Conservation (phyloP, 2,888 invertebrate genomes). For the Sicus ferrugineus region DNA sequence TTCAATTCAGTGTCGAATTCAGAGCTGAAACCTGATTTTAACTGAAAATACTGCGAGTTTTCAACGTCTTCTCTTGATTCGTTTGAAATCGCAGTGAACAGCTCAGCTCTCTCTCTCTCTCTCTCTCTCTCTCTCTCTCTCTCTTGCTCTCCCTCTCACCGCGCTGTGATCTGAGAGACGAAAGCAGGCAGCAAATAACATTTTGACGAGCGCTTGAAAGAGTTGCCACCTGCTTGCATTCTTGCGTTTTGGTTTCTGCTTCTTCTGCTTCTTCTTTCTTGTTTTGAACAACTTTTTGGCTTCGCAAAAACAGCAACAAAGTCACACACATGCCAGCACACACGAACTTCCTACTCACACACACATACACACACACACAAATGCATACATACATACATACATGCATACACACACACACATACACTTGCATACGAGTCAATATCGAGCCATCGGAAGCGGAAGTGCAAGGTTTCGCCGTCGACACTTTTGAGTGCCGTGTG, state of each 20-base stretch:
- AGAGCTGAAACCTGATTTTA: too few relatives aligned
- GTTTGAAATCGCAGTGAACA: too few relatives aligned
- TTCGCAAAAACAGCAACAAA: slow-evolving; percentile 17
- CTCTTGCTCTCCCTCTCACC: too few relatives aligned
- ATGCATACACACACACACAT: slow-evolving; percentile 9
- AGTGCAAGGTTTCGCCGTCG: slow-evolving; percentile 27
- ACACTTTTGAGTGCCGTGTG: slow-evolving; percentile 21
- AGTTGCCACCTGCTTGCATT: slow-evolving; percentile 26
- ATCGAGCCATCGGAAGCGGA: slow-evolving; percentile 21
- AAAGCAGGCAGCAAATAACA: too few relatives aligned
- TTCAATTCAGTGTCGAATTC: too few relatives aligned
- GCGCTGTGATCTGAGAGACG: too few relatives aligned
- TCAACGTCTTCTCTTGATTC: too few relatives aligned
- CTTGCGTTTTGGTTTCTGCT: background rate
- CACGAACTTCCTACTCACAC: too few relatives aligned
- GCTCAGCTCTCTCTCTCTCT: too few relatives aligned
- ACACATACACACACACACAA: slow-evolving; percentile 9
- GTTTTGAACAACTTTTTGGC: slow-evolving; percentile 2
- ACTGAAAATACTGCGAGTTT: too few relatives aligned
- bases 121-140: too few relatives aligned
- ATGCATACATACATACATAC: background rate
- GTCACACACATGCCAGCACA: slow-evolving; percentile 4
- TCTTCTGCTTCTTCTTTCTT: slow-evolving; percentile 2
- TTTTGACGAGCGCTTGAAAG: slow-evolving; percentile 19
- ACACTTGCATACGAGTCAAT: background rate